phyloP scores from a whole-genome alignment of 1,140 invertebrate genomes.

The Brachionus angularis region DNA sequence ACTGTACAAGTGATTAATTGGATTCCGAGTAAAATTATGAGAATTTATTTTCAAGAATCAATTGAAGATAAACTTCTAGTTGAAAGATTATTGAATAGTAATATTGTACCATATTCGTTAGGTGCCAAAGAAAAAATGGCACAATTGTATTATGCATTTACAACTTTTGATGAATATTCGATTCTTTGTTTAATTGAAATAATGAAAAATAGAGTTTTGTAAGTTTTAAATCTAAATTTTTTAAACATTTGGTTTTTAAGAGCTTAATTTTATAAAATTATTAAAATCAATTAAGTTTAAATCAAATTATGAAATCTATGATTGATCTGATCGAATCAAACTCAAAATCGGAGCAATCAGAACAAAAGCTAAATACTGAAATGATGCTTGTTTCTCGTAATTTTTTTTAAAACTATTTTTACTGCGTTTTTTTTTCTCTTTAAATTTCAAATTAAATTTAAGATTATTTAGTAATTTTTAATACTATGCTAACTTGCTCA shows the following conservation, averaged over 20 bases:
- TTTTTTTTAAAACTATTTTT: too few species aligned
- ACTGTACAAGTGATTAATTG: conserved; percentile 84
- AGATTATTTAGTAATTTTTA: too few species aligned
- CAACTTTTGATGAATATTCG: conserved; percentile 87
- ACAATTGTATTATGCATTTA: conserved; percentile 82
- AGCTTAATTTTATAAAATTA: not conserved
- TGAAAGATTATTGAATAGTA: conserved; percentile 88
- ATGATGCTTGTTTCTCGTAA: conserved; percentile 27
- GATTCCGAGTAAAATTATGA: conserved; percentile 95
- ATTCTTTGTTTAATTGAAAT: conserved; percentile 74
- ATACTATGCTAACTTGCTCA: too few species aligned
- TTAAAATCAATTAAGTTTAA: not conserved
- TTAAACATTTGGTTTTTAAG: not conserved
- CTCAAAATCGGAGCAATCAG: not conserved
- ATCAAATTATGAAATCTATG: conserved; percentile 26
- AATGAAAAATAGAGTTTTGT: conserved; percentile 81
- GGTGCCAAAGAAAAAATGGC: conserved; percentile 83
- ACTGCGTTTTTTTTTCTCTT: too few species aligned
- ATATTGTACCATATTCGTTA: conserved; percentile 85
- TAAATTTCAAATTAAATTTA: too few species aligned
- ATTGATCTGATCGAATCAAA: conserved; percentile 24
- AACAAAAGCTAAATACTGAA: conserved; percentile 8
- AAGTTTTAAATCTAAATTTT: conserved; percentile 50
- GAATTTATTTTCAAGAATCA: conserved; percentile 78
- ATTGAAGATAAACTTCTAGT: conserved; percentile 75